Conservation (phyloP, 2,888 invertebrate species). For the Elgonia sp. region DNA sequence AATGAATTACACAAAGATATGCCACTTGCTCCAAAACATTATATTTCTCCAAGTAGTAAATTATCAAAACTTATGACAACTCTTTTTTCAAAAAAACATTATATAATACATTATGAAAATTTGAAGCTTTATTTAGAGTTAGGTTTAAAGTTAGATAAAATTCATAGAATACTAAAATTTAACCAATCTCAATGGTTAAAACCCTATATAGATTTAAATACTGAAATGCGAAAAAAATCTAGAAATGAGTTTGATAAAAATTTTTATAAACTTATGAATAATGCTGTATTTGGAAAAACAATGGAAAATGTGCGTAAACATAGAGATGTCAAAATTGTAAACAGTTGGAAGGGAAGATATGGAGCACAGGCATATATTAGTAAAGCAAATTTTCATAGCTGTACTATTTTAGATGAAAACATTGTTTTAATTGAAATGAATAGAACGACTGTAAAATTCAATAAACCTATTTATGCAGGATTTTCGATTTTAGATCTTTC, state of each 20-base stretch:
- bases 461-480: constrained; percentile 67
- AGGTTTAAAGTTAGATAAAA: constrained; percentile 6
- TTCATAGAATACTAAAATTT: background rate
- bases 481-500: constrained; percentile 39
- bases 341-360: no score
- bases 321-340: no score
- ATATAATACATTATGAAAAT: constrained; percentile 28
- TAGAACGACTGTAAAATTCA: constrained; percentile 36
- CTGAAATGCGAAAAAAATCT: constrained; percentile 3
- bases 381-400: no score
- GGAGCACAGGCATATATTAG: no score
- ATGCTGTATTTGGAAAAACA: no score
- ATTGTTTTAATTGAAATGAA: constrained; percentile 44
- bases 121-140: constrained; percentile 18
- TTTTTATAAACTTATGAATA: no score
- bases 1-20: constrained; percentile 28
- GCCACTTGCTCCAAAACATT: constrained; percentile 17
- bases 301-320: no score
- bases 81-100: constrained; percentile 21
- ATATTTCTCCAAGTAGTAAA: background rate
- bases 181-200: background rate
- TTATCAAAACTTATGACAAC: constrained; percentile 7
- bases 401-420: constrained; percentile 5
- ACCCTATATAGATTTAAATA: constrained; percentile 16
- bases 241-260: constrained; percentile 16